Evolutionary conservation across 2,888 invertebrate genomes (phyloP).

Genomic region (Drosophila robusta): DNA sequence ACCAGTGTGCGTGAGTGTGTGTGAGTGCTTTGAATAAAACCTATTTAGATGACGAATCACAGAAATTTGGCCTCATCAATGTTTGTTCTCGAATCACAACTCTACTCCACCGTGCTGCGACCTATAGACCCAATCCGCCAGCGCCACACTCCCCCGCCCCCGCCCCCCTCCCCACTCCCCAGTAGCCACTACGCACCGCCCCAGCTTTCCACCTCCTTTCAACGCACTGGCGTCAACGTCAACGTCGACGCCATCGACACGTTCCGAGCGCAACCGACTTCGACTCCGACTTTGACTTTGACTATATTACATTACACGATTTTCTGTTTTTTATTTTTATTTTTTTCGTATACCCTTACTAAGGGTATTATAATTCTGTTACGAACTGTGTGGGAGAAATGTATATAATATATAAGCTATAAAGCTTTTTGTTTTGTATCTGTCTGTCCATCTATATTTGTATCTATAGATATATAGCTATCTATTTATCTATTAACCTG

Average conservation of each 20-base stretch:
- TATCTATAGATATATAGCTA: no score
- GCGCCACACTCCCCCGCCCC: no score
- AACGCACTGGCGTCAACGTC: slow-evolving; percentile 8
- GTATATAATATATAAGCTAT: no score
- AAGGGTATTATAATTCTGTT: not conserved
- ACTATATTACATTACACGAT: slow-evolving; percentile 77
- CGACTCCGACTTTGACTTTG: slow-evolving; percentile 40
- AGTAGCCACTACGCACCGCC: not conserved
- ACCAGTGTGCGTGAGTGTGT: slow-evolving; percentile 29
- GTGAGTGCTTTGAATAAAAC: slow-evolving; percentile 56
- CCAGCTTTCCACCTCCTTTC: not conserved
- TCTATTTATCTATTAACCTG: no score
- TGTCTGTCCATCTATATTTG: no score
- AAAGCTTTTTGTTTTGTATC: no score
- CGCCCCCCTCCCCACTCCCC: not conserved
- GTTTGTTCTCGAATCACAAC: slow-evolving; percentile 65
- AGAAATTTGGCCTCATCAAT: slow-evolving; percentile 81
- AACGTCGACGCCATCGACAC: slow-evolving; percentile 40
- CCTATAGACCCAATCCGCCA: slow-evolving; percentile 16
- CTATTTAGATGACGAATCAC: slow-evolving; percentile 80
- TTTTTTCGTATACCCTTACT: slow-evolving; percentile 16
- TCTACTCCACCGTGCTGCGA: slow-evolving; percentile 27
- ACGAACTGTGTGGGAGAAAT: no score
- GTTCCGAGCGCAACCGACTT: slow-evolving; percentile 35
- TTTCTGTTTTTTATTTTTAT: slow-evolving; percentile 32